A percentile compares a stretch with the other conserved stretches of the same genome.
Evolutionary conservation across 2,888 invertebrate genomes (phyloP).

Genomic region (Eurois occulta): DNA sequence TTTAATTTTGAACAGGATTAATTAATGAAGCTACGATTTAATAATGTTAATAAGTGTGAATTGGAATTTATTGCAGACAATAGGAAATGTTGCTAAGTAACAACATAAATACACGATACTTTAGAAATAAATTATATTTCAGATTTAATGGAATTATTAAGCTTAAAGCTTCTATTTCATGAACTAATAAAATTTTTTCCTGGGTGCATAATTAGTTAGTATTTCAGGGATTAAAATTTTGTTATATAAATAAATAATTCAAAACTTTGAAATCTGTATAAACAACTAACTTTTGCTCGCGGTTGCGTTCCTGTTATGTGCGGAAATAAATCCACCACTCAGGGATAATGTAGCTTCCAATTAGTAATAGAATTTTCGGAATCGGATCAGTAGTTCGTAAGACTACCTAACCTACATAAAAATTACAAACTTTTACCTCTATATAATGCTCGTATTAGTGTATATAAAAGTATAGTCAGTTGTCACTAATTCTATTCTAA

Average conservation of each 20-base stretch:
- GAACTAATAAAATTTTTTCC: neutral
- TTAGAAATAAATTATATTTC: neutral
- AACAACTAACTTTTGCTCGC: too few species aligned
- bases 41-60: constrained; percentile 15
- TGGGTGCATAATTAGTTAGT: neutral
- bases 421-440: too few species aligned
- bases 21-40: constrained; percentile 6
- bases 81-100: constrained; percentile 5
- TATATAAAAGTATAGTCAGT: neutral
- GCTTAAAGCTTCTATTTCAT: neutral
- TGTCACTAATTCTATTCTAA: neutral
- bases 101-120: constrained; percentile 3
- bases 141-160: neutral
- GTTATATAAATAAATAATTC: neutral
- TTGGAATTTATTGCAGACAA: constrained; percentile 11
- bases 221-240: neutral
- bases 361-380: too few species aligned
- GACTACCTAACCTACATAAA: too few species aligned
- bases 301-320: too few species aligned
- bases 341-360: too few species aligned
- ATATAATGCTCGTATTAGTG: too few species aligned
- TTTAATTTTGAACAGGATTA: neutral
- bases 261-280: neutral
- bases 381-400: too few species aligned
- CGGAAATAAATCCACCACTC: too few species aligned